A percentile compares a stretch with the other conserved stretches of the same genome.
These are phyloP conservation scores for Drosophila ohnishii DNA, from an alignment of 1,140 invertebrate species.

Conservation along the genomic window DNA sequence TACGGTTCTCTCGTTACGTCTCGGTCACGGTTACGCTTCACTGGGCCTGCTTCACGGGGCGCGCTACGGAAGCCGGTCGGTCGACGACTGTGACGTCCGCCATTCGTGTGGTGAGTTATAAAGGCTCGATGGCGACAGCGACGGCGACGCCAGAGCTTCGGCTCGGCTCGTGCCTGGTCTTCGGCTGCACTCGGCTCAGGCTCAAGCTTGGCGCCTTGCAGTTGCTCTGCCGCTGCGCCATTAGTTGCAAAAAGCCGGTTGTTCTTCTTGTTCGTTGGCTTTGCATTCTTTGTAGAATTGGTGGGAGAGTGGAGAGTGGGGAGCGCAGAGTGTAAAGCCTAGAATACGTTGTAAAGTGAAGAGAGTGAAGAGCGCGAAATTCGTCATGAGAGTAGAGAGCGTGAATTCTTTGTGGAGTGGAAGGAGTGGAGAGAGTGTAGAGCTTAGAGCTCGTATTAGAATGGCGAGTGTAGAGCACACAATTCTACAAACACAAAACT, in stretches of 20 bases:
- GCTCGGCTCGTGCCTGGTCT: conserved; percentile 1
- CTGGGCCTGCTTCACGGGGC: background rate
- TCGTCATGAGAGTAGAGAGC: too few species aligned
- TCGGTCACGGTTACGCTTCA: background rate
- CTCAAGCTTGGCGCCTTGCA: conserved; percentile 8
- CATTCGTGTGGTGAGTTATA: conserved; percentile 65
- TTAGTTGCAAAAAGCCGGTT: conserved; percentile 6
- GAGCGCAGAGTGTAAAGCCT: background rate
- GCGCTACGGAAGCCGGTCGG: conserved; percentile 68
- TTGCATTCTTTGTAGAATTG: background rate
- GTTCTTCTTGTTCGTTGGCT: background rate
- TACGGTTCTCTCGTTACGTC: conserved; percentile 19
- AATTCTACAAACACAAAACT: background rate
- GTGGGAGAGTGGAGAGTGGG: background rate
- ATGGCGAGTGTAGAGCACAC: background rate
- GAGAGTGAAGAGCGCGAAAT: background rate
- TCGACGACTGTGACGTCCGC: conserved; percentile 61
- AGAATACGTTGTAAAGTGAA: background rate
- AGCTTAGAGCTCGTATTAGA: background rate
- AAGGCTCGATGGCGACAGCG: background rate
- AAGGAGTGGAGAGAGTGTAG: too few species aligned
- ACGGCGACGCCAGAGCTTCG: conserved; percentile 3
- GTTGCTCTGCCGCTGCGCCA: conserved; percentile 27
- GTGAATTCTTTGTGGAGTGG: too few species aligned
- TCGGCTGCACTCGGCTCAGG: conserved; percentile 1